phyloP scores from a whole-genome alignment of 2,888 invertebrate species.

The Cancer borealis region DNA sequence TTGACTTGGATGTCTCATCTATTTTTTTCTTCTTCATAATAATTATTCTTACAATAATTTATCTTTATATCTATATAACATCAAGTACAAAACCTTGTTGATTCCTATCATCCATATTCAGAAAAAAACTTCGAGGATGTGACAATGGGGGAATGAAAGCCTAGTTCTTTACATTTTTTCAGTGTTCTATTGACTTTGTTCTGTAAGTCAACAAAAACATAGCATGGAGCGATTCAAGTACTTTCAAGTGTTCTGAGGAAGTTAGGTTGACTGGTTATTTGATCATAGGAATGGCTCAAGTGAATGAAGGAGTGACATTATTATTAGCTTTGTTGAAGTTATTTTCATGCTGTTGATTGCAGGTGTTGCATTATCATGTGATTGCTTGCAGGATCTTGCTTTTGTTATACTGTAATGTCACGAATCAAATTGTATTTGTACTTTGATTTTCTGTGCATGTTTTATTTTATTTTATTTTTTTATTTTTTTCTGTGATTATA shows the following conservation, averaged over 20 bases:
- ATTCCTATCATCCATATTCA: background rate
- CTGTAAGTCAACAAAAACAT: too few species aligned
- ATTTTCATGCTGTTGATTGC: background rate
- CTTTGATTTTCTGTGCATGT: background rate
- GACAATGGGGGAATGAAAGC: background rate
- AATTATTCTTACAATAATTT: too few species aligned
- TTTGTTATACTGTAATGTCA: background rate
- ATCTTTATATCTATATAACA: background rate
- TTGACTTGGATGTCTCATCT: too few species aligned
- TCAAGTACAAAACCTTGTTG: background rate
- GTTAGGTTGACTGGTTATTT: too few species aligned
- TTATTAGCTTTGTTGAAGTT: background rate
- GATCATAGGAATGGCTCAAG: too few species aligned
- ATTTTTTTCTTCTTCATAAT: too few species aligned
- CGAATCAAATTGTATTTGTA: background rate
- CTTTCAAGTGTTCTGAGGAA: too few species aligned
- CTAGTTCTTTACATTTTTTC: background rate
- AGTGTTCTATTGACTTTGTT: background rate
- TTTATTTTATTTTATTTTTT: background rate
- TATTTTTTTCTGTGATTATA: background rate
- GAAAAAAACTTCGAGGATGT: background rate
- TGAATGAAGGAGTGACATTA: background rate
- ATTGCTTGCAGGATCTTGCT: background rate
- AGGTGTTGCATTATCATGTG: background rate
- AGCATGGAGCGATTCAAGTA: too few species aligned